These are phyloP conservation scores for Rousettus madagascariensis DNA, from an alignment of 2,797 vertebrate genomes.

Conservation along the genomic window DNA sequence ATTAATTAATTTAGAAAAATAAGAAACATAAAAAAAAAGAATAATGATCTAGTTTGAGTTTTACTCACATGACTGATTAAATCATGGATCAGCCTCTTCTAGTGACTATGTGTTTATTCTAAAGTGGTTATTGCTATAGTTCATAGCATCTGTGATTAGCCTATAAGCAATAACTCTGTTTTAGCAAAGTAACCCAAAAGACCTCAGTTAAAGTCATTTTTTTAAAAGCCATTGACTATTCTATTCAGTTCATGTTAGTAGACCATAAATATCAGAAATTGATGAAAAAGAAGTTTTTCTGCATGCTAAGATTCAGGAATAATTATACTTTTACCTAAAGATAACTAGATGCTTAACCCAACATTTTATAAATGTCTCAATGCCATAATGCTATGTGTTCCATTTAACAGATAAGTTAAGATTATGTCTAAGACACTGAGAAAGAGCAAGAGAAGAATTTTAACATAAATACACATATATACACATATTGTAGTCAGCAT, in stretches of 20 bases:
- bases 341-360: constrained; percentile 10
- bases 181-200: constrained; percentile 42
- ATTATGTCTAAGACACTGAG: not conserved
- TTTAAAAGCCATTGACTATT: not conserved
- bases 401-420: constrained; percentile 4
- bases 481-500: not conserved
- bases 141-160: not conserved
- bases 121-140: not conserved
- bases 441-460: not conserved
- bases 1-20: too few relatives aligned
- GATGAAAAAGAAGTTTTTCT: constrained; percentile 36
- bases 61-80: not conserved
- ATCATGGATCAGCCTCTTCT: not conserved
- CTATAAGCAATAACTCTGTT: constrained; percentile 40
- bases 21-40: not conserved
- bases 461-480: not conserved
- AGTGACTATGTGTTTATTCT: not conserved
- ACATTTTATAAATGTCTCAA: not conserved
- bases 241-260: constrained; percentile 35
- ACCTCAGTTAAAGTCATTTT: constrained; percentile 3
- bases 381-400: not conserved
- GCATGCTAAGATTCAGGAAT: constrained; percentile 11
- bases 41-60: not conserved
- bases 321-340: constrained; percentile 38
- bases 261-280: not conserved